Percentiles rank a stretch among this genome's conserved stretches.
Evolutionary conservation across 2,797 vertebrate genomes (phyloP).

Genomic region (Acanthurus lineatus): DNA sequence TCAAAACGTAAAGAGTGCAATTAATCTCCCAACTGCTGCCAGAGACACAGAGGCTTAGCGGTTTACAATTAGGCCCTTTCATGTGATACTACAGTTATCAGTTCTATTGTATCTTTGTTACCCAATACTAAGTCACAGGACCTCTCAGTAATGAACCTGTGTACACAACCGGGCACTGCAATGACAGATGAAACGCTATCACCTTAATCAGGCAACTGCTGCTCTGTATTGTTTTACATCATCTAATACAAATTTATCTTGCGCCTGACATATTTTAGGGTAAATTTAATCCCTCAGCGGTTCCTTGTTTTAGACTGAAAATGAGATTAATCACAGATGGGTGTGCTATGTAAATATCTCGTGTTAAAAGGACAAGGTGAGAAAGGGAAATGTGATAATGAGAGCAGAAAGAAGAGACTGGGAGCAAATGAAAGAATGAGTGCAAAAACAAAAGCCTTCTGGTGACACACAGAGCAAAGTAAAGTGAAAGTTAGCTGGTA

Average conservation of each 20-base stretch:
- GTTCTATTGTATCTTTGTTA: conserved; percentile 66
- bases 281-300: conserved; percentile 55
- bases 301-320: conserved; percentile 61
- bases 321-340: conserved; percentile 67
- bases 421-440: conserved; percentile 33
- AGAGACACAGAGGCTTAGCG: conserved; percentile 50
- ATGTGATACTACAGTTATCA: conserved; percentile 64
- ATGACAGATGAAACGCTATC: conserved; percentile 65
- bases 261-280: conserved; percentile 44
- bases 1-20: conserved; percentile 50
- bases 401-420: conserved; percentile 38
- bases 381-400: conserved; percentile 66
- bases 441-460: background rate
- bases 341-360: conserved; percentile 57
- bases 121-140: conserved; percentile 65
- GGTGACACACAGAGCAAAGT: background rate
- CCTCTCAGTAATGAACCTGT: conserved; percentile 58
- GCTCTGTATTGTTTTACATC: conserved; percentile 71
- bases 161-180: conserved; percentile 36
- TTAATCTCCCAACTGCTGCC: conserved; percentile 52
- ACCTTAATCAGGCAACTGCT: conserved; percentile 62
- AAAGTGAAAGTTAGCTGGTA: background rate
- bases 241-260: conserved; percentile 56
- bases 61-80: conserved; percentile 57
- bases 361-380: conserved; percentile 43